Evolutionary conservation across 2,113 vertebrate species (phyloP), one percentile per base, ranked within the genome.

Genomic region (Pristiophorus japonicus): DNA sequence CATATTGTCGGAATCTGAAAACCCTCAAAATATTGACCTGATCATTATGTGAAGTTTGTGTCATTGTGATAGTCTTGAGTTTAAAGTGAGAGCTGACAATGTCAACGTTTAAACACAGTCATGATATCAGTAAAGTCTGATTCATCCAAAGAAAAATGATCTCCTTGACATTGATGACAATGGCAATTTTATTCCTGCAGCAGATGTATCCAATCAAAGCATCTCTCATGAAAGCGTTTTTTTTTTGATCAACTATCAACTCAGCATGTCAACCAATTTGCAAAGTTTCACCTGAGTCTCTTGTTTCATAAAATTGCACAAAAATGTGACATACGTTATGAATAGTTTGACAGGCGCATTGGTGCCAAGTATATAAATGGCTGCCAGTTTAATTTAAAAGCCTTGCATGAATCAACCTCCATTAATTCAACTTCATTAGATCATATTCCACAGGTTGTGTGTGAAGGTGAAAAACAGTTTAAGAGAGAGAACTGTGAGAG

Each of bases 111-210:
- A n/a, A 90, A 55, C 5, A 5, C 22, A 24, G 30, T n/a, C 51
- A 51, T 87, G 84, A 12, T 47, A 87, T 87, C 47, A 87, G 34
- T 63, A 38, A 92, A 65, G 59, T 63, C 34, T 92, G 59, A 92
- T 92, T 92, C 59, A 92, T 63, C 59, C 88, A 92, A 92, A 63
- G 59, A 92, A 63, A 63, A 63, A 63, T 92, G 55, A 91, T n/a
- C 34, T 20, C 88, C 30, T n/a, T 38, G 88, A 92, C 88, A 63
- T 65, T 65, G 34, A 22, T 63, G 59, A 38, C 55, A 92, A 63
- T 63, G 59, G 3, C 88, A n/a, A 65, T 63, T 63, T 59, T 8
- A 63, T 22, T 3, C 5, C 59, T 18, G 38, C 18, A 38, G 51
- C 6, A 63, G 55, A 65, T 92, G 18, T 7, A 24, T 81, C 59